Evolutionary conservation across 2,888 invertebrate genomes (phyloP).

Genomic region (Conchocele bisecta): DNA sequence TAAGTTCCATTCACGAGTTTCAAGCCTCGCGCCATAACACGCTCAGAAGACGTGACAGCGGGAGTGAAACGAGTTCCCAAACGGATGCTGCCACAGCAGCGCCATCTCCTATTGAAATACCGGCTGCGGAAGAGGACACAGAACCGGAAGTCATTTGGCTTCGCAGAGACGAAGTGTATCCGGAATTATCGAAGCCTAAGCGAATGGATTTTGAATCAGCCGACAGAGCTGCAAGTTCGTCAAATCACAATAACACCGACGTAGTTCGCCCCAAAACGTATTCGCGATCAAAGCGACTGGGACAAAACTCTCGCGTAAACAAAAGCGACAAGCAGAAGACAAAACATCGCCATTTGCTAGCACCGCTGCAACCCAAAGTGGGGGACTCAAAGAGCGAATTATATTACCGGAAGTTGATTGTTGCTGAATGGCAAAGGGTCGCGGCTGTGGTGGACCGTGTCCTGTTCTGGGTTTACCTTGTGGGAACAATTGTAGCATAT

Average conservation of each 20-base stretch:
- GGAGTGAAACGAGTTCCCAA: slow-evolving; percentile 5
- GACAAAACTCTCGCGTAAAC: background rate
- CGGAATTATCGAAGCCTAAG: slow-evolving; percentile 31
- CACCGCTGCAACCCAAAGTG: slow-evolving; percentile 3
- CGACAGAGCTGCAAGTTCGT: slow-evolving; percentile 4
- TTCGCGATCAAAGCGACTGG: background rate
- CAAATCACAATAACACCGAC: slow-evolving; percentile 10
- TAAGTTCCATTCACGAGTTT: slow-evolving; percentile 52
- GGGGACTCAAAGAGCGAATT: slow-evolving; percentile 53
- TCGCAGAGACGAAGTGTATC: slow-evolving; percentile 55
- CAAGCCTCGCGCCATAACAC: slow-evolving; percentile 46
- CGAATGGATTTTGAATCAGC: slow-evolving; percentile 43
- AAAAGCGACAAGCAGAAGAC: too few relatives aligned
- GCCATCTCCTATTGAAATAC: slow-evolving; percentile 12
- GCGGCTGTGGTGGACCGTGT: slow-evolving; percentile 79
- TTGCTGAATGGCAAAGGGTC: slow-evolving; percentile 81
- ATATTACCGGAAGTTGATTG: slow-evolving; percentile 66
- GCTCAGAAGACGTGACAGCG: slow-evolving; percentile 45
- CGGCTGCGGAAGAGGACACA: slow-evolving; percentile 21
- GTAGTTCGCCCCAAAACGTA: background rate
- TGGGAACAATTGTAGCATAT: slow-evolving; percentile 77
- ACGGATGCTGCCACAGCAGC: slow-evolving; percentile 7
- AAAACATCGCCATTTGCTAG: too few relatives aligned
- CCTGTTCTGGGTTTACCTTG: slow-evolving; percentile 79
- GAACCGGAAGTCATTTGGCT: slow-evolving; percentile 61